Conservation (phyloP, 2,113 vertebrate species). For the Zosterops pallidus region DNA sequence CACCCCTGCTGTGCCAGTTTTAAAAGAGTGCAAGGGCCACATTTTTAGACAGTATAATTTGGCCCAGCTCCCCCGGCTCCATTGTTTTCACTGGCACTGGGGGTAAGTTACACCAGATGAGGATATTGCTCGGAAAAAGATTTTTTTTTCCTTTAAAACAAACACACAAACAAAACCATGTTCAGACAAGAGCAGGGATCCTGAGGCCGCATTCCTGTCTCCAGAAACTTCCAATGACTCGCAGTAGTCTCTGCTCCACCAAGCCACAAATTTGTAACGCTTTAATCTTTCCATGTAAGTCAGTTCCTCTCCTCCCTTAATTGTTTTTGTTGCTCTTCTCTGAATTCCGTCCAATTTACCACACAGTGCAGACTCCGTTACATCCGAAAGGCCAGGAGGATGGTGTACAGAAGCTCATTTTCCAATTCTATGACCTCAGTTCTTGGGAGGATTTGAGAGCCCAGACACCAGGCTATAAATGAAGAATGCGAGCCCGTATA, state of each 20-base stretch:
- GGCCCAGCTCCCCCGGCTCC: neutral
- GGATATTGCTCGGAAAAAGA: slow-evolving; percentile 1
- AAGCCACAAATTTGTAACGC: slow-evolving; percentile 58
- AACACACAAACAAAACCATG: slow-evolving; percentile 41
- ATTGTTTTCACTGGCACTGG: slow-evolving; percentile 37
- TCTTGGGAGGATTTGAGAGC: slow-evolving; percentile 63
- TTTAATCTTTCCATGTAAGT: slow-evolving; percentile 62
- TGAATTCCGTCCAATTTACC: slow-evolving; percentile 50
- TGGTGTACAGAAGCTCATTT: slow-evolving; percentile 59
- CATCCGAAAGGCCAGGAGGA: slow-evolving; percentile 26
- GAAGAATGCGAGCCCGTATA: slow-evolving; percentile 53
- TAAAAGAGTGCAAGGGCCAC: neutral
- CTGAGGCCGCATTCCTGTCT: slow-evolving; percentile 15
- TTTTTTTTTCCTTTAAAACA: slow-evolving; percentile 2
- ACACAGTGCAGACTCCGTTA: neutral
- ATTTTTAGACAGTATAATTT: neutral
- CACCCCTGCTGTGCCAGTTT: neutral
- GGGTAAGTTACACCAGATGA: slow-evolving; percentile 36
- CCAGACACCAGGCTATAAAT: slow-evolving; percentile 55
- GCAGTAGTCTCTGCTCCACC: slow-evolving; percentile 35
- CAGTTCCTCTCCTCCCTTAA: slow-evolving; percentile 55
- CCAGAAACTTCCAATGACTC: slow-evolving; percentile 36
- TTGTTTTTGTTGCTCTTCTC: slow-evolving; percentile 58
- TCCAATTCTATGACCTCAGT: slow-evolving; percentile 52
- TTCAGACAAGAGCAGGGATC: neutral